Evolutionary conservation across 2,797 vertebrate genomes (phyloP).

Genomic region (Ciconia nigra): DNA sequence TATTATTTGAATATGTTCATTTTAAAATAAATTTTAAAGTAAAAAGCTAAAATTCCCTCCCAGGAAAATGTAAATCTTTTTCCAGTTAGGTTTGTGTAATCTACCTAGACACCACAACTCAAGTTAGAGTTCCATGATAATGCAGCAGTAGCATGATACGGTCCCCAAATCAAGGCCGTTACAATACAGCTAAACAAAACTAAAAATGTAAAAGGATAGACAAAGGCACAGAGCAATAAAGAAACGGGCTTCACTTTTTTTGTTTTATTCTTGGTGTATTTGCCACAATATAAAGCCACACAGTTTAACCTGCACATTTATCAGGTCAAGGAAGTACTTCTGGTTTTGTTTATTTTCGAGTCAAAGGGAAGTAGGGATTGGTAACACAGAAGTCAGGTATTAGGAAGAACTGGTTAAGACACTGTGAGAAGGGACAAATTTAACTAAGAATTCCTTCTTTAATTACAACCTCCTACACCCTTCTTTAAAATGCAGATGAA

Average conservation of each 20-base stretch:
- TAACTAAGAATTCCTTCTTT: neutral
- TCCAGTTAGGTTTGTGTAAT: neutral
- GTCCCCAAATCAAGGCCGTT: neutral
- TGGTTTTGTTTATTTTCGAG: neutral
- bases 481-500: slow-evolving; percentile 18
- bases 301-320: neutral
- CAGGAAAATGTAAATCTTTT: neutral
- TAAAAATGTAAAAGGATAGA: neutral
- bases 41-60: neutral
- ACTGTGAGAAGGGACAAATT: neutral
- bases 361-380: neutral
- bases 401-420: neutral
- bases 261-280: neutral
- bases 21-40: neutral
- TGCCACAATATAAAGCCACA: neutral
- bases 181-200: neutral
- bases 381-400: neutral
- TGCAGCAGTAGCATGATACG: fast-evolving
- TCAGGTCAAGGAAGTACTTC: neutral
- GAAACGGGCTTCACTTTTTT: fast-evolving
- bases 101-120: neutral
- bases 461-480: neutral
- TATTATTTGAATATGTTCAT: neutral
- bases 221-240: neutral
- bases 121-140: fast-evolving